Evolutionary conservation across 2,888 invertebrate species (phyloP).

Genomic region (Drosophila acutilabella): DNA sequence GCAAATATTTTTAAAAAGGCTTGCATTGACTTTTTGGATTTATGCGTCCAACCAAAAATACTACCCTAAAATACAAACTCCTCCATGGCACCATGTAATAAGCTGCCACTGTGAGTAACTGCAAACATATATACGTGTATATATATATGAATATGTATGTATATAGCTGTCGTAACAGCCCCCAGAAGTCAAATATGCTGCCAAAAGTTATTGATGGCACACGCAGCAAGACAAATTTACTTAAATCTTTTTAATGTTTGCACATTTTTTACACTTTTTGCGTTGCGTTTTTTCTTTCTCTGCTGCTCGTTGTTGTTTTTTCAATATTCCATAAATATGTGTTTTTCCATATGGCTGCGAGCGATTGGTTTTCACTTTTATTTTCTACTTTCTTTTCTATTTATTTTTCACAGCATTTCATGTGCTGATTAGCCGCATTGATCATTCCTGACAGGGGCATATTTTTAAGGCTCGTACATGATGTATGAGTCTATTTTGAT

Average conservation of each 20-base stretch:
- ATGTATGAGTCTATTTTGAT: slow-evolving; percentile 27
- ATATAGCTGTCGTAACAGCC: slow-evolving; percentile 18
- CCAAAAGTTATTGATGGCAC: slow-evolving; percentile 76
- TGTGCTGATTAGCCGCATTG: slow-evolving; percentile 68
- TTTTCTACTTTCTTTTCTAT: slow-evolving; percentile 8
- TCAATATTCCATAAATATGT: slow-evolving; percentile 71
- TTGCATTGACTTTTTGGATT: slow-evolving; percentile 66
- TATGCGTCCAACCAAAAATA: slow-evolving; percentile 42
- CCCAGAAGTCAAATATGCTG: slow-evolving; percentile 74
- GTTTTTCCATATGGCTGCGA: slow-evolving; percentile 27
- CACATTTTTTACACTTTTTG: slow-evolving; percentile 66
- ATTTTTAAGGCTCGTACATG: slow-evolving; percentile 34
- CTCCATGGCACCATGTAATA: slow-evolving; percentile 33
- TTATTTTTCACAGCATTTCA: slow-evolving; percentile 26
- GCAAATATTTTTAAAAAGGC: slow-evolving; percentile 53
- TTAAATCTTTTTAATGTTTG: slow-evolving; percentile 81
- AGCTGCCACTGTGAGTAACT: slow-evolving; percentile 16
- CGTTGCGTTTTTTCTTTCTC: slow-evolving; percentile 12
- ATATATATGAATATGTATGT: slow-evolving; percentile 3
- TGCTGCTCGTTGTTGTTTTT: slow-evolving; percentile 31
- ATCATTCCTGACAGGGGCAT: slow-evolving; percentile 69
- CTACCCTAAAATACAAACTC: slow-evolving; percentile 26
- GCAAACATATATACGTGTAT: slow-evolving; percentile 19
- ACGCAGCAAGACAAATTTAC: slow-evolving; percentile 80
- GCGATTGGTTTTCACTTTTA: slow-evolving; percentile 34